Conservation (phyloP, 2,113 vertebrate genomes). For the Gasterosteus nipponicus region DNA sequence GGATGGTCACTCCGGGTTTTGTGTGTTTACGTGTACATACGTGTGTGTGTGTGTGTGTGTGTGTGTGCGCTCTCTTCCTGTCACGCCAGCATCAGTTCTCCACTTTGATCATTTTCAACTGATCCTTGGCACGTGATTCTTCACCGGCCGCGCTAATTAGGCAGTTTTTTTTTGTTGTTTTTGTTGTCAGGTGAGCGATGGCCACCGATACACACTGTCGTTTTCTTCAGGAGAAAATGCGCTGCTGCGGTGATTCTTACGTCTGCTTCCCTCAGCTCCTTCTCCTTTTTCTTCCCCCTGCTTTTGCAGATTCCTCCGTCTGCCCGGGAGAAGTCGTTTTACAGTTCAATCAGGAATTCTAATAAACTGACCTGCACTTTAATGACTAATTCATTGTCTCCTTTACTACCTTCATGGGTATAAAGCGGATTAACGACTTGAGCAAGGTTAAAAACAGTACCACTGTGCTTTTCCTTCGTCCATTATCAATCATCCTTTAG, state of each 20-base stretch:
- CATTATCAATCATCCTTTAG: constrained; percentile 83
- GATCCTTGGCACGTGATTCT: constrained; percentile 33
- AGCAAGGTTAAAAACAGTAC: constrained; percentile 86
- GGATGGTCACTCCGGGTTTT: constrained; percentile 29
- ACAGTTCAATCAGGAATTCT: constrained; percentile 85
- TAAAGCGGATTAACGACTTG: constrained; percentile 85
- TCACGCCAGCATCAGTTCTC: constrained; percentile 5
- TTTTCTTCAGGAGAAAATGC: constrained; percentile 54
- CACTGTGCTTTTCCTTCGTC: constrained; percentile 79
- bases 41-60: constrained; percentile 7
- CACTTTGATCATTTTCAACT: constrained; percentile 48
- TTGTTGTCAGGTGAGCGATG: constrained; percentile 61
- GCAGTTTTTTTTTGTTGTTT: background rate
- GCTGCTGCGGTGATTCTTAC: constrained; percentile 44
- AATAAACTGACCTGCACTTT: constrained; percentile 85
- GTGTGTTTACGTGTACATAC: constrained; percentile 9
- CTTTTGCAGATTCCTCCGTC: constrained; percentile 65
- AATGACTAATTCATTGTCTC: constrained; percentile 85
- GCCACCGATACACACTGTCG: constrained; percentile 51
- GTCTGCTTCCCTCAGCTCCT: constrained; percentile 59
- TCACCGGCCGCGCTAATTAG: constrained; percentile 55
- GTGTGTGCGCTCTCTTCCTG: constrained; percentile 5
- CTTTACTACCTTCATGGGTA: constrained; percentile 84
- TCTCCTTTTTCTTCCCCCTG: constrained; percentile 29
- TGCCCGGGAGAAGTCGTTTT: constrained; percentile 75